Conservation (phyloP, 2,113 vertebrate species). For the Cyanocitta stelleri region DNA sequence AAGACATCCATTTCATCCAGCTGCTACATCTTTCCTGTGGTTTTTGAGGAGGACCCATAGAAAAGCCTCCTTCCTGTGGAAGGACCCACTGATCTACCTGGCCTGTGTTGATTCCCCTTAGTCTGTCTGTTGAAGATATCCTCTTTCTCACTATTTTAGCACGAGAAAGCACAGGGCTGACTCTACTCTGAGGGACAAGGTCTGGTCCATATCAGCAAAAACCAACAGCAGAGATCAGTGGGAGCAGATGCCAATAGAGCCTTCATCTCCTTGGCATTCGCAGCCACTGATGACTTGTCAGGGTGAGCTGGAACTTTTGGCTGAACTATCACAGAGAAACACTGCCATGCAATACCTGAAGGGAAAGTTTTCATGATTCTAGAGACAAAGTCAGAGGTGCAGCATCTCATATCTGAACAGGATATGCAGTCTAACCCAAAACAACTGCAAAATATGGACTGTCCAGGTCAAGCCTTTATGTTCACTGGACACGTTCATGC, state of each 20-base stretch:
- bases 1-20: background rate
- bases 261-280: background rate
- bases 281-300: background rate
- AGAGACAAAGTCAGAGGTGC: background rate
- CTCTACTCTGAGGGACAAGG: background rate
- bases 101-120: background rate
- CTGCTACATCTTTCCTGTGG: background rate
- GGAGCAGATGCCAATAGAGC: background rate
- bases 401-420: background rate
- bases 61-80: background rate
- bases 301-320: background rate
- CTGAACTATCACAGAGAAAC: background rate
- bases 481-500: background rate
- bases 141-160: background rate
- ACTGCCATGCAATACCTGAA: background rate
- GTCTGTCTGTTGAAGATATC: background rate
- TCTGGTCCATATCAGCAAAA: background rate
- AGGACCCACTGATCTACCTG: background rate
- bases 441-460: background rate
- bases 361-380: background rate
- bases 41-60: background rate
- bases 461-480: background rate
- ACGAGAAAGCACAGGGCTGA: background rate
- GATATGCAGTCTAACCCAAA: background rate
- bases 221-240: background rate